Percentiles rank a stretch among this genome's conserved stretches.
Conservation (phyloP, 1,140 invertebrate species). For the Phortica variegata region DNA sequence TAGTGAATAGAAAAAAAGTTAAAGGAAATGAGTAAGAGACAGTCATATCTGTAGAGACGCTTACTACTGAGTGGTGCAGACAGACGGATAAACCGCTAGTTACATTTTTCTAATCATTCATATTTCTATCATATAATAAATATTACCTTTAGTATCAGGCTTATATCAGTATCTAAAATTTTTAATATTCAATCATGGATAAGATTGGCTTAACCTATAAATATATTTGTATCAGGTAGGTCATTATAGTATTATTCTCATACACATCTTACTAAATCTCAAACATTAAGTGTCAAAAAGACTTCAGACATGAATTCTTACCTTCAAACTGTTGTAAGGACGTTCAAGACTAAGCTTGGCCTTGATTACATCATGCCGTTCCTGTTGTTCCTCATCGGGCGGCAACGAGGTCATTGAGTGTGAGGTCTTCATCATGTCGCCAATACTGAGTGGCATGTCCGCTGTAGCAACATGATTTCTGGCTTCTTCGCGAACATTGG, state of each 20-base stretch:
- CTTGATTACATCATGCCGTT: slow-evolving; percentile 43
- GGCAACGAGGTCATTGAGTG: slow-evolving; percentile 55
- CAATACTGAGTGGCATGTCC: background rate
- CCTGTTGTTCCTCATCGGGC: slow-evolving; percentile 40
- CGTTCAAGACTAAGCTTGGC: slow-evolving; percentile 56
- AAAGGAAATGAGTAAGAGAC: background rate
- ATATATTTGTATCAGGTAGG: no score
- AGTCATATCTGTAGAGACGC: background rate
- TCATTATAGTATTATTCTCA: no score
- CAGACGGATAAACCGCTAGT: background rate
- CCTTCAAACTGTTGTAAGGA: slow-evolving; percentile 71
- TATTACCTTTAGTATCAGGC: no score
- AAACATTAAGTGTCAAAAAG: no score
- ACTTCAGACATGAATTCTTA: slow-evolving; percentile 57
- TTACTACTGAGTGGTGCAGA: background rate
- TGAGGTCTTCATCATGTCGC: slow-evolving; percentile 43
- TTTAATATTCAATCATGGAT: no score
- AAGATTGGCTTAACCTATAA: no score
- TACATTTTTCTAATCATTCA: no score
- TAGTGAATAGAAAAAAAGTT: no score
- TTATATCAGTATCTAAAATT: no score
- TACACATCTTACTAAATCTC: no score
- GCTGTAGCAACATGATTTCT: no score
- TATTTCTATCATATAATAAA: no score
- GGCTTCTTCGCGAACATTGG: background rate